Evolutionary conservation across 1,140 invertebrate genomes (phyloP), one percentile per base, ranked within the genome.

Genomic region (Drosophila chauvacae): DNA sequence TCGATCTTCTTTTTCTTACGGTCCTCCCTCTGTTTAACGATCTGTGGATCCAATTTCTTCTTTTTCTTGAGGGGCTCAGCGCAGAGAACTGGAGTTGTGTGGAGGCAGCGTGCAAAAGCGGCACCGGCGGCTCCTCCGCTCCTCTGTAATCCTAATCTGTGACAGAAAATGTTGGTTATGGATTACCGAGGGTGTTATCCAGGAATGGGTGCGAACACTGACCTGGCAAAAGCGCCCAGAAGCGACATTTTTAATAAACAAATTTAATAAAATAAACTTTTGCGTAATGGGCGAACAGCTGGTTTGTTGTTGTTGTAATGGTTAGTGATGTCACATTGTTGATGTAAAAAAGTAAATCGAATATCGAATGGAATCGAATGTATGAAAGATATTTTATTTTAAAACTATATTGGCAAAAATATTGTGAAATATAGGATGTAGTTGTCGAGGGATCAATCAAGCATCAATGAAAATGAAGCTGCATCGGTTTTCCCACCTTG

Each of bases 41-140:
- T 93, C 14, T 94, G 93, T 30, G 97, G 97, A 94, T 98, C 97
- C 6, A 98, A 62, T 88, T 94, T 96, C 88, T 96, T 98, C 92
- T 97, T 98, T 93, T 97, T 98, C 91, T 97, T 98, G 72, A 98
- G 92, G 4, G 97, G 97, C 92, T 98, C 97, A 37, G 94, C 96
- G 85, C 71, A 92, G 9, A 93, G 68, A 10, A 87, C 63, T 0
- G 91, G 75, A 4, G 91, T 83, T 44, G 77, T 80, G 28, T 92
- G 91, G 7, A 93, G 68, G 11, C 51, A 71, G 9, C 86, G 82
- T 50, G 72, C n/a, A 6, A 74, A 20, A 0, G 58, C 26, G 4
- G 28, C 23, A 28, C 66, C 37, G 50, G 79, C 57, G 0, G 66
- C n/a, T 6, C 20, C 41, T 9, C 44, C 37, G 41, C 28, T 51